Evolutionary conservation across 2,797 vertebrate genomes (phyloP), one percentile per base, ranked within the genome.

Genomic region (Helostoma temminkii): DNA sequence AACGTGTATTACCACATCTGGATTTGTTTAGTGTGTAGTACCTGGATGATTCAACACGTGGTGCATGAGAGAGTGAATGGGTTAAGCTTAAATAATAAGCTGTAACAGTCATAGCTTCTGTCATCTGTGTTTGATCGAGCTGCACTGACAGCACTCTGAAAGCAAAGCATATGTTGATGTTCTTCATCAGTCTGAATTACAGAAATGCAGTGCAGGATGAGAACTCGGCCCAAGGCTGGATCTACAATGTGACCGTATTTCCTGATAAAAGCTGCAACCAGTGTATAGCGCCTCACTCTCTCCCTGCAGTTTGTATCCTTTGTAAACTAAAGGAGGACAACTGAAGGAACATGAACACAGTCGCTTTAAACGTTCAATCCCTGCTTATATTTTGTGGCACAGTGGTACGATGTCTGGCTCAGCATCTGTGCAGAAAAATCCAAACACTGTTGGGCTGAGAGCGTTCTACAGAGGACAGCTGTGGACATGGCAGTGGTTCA

Each of bases 251-350:
- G 84, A 89, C 84, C 81, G 61, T 80, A 3, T 83, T 87, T 9
- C 34, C 30, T 50, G 54, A 68, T 68, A 74, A 89, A 82, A 85
- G 76, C 82, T 56, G 43, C 66, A 74, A 64, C 71, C 80, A 78
- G 71, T 82, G 64, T 68, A 42, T 4, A 1, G 66, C 42, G 74
- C 56, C 41, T 26, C 37, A 16, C 67, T 76, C 8, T 0, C 47
- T 81, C 66, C 68, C 75, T 67, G 82, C 69, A 81, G 81, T 74
- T 58, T 47, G 43, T 12, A 3, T 14, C 66, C 82, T 76, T 75
- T 65, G 53, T 78, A 21, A 67, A 37, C 55, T 12, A 39, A 70
- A 64, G 63, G 5, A 2, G 11, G 71, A 21, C 69, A 61, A 72
- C 22, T 70, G 76, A 78, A 28, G 67, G 77, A 82, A 61, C 74